phyloP scores from a whole-genome alignment of 37 sponge, comb jelly and placozoan species.

The Lycopodina hypogea region DNA sequence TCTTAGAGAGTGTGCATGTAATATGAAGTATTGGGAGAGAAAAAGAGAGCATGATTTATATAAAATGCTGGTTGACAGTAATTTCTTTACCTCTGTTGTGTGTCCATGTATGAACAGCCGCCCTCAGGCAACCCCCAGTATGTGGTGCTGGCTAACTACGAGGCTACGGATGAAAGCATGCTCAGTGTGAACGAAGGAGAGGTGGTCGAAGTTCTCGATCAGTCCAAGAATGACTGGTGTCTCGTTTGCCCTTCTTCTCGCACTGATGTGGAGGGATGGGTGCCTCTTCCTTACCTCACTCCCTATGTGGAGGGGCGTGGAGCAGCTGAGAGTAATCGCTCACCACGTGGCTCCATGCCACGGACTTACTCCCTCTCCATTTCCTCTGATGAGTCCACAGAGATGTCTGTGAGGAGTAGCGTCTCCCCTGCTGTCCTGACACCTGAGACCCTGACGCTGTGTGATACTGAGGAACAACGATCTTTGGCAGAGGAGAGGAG shows the following conservation, averaged over 20 bases:
- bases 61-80: too few species aligned
- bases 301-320: conserved; percentile 8
- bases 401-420: not conserved
- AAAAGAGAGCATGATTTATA: too few species aligned
- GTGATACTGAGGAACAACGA: conserved; percentile 15
- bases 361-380: conserved; percentile 8
- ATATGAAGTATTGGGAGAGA: too few species aligned
- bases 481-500: conserved; percentile 20
- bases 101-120: not conserved
- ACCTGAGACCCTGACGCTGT: conserved; percentile 15
- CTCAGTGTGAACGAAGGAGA: conserved; percentile 52
- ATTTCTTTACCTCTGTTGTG: not conserved
- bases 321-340: not conserved
- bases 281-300: conserved; percentile 42
- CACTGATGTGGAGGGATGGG: conserved; percentile 64
- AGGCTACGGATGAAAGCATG: conserved; percentile 35
- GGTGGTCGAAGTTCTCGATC: conserved; percentile 61
- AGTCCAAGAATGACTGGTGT: conserved; percentile 69
- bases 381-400: conserved; percentile 21
- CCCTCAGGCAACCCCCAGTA: conserved; percentile 17
- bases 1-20: too few species aligned
- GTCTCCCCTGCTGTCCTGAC: not conserved
- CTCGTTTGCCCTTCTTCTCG: conserved; percentile 30
- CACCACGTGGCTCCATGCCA: not conserved
- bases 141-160: conserved; percentile 52